These are phyloP conservation scores for Andrena bicolor DNA, from an alignment of 2,888 invertebrate genomes.

Conservation along the genomic window DNA sequence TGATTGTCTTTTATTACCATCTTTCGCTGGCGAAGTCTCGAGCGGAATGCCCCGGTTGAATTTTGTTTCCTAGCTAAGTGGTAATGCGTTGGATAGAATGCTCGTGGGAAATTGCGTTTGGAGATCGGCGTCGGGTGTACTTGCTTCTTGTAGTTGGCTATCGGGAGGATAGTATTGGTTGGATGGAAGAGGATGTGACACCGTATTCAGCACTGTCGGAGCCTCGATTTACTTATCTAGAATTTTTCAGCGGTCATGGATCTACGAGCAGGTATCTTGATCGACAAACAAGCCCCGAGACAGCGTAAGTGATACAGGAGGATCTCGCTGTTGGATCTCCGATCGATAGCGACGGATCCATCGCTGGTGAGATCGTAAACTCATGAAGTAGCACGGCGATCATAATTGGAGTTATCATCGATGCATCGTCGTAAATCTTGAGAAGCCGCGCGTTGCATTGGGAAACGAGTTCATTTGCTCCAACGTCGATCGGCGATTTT, in stretches of 20 bases:
- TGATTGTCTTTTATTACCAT: slow-evolving; percentile 12
- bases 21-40: not conserved
- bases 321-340: slow-evolving; percentile 20
- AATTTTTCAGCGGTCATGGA: slow-evolving; percentile 13
- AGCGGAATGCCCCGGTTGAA: not conserved
- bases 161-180: too few species aligned
- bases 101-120: too few species aligned
- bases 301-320: slow-evolving; percentile 29
- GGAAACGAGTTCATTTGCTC: slow-evolving; percentile 34
- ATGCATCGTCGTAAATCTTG: slow-evolving; percentile 42
- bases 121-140: too few species aligned
- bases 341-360: slow-evolving; percentile 50
- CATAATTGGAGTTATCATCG: slow-evolving; percentile 54
- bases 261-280: slow-evolving; percentile 28
- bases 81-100: not conserved
- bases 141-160: too few species aligned
- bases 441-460: not conserved
- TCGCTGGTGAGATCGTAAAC: slow-evolving; percentile 25
- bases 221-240: not conserved
- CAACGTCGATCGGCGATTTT: slow-evolving; percentile 31
- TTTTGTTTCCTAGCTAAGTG: not conserved
- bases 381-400: slow-evolving; percentile 38
- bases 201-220: too few species aligned
- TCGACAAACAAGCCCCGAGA: slow-evolving; percentile 20
- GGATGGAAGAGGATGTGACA: too few species aligned